Conservation (phyloP, 1,140 invertebrate genomes). For the Cylas formicarius region DNA sequence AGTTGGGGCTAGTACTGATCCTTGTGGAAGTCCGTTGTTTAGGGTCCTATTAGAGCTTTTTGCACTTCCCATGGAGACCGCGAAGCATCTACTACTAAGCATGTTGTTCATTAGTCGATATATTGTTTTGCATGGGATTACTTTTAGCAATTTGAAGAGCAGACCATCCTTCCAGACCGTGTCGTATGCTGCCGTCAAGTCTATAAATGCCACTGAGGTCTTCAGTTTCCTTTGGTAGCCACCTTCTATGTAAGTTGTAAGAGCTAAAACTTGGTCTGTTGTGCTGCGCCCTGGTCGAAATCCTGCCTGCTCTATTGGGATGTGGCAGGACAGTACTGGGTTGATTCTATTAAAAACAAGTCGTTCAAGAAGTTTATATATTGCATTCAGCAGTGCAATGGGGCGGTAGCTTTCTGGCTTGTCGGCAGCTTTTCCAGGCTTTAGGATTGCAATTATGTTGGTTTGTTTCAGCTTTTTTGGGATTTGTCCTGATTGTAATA, state of each 20-base stretch:
- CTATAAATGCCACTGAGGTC: no score
- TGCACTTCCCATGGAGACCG: no score
- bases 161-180: constrained; percentile 20
- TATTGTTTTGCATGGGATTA: constrained; percentile 13
- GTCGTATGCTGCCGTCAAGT: constrained; percentile 20
- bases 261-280: constrained; percentile 6
- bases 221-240: constrained; percentile 9
- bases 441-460: no score
- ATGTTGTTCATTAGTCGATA: constrained; percentile 13
- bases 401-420: constrained; percentile 5
- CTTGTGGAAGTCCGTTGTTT: no score
- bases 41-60: no score
- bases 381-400: constrained; percentile 10
- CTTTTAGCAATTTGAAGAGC: constrained; percentile 13
- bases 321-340: not conserved
- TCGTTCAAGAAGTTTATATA: constrained; percentile 10
- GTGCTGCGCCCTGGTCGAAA: constrained; percentile 12
- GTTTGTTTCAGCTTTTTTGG: no score
- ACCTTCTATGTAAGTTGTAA: constrained; percentile 9
- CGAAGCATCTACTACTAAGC: no score
- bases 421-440: not conserved
- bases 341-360: constrained; percentile 8
- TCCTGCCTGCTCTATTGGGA: constrained; percentile 15
- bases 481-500: no score
- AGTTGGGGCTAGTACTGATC: no score